A percentile compares a stretch with the other conserved stretches of the same genome.
phyloP scores from a whole-genome alignment of 2,797 vertebrate species.

The Acanthis flammea region DNA sequence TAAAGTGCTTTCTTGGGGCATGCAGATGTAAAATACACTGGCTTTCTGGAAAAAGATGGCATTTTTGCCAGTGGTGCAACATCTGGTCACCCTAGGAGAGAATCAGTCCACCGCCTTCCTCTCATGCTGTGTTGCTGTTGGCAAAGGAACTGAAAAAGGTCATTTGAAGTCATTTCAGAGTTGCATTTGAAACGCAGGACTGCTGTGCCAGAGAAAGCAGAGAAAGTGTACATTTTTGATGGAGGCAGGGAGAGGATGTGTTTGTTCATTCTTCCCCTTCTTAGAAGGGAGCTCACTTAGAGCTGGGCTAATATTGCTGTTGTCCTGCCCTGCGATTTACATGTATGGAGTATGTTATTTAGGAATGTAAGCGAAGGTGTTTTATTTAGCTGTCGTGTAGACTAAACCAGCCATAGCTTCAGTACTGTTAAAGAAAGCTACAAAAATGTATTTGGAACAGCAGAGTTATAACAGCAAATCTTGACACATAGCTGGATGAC shows the following conservation, averaged over 20 bases:
- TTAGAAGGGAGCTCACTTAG: background rate
- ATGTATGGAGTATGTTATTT: background rate
- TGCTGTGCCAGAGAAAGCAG: background rate
- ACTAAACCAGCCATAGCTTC: background rate
- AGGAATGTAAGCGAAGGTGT: rapidly evolving
- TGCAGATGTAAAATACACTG: background rate
- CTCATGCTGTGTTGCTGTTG: background rate
- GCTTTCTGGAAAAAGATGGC: background rate
- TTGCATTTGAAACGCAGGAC: background rate
- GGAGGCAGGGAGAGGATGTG: background rate
- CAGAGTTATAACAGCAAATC: background rate
- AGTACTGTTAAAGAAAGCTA: background rate
- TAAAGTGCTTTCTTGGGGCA: background rate
- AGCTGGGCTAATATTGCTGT: background rate
- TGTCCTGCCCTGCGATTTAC: background rate
- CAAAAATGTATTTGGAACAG: background rate
- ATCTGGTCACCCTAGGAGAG: slow-evolving; percentile 22
- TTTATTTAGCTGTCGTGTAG: background rate
- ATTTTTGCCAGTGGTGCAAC: background rate
- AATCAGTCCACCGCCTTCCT: background rate
- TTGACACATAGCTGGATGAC: background rate
- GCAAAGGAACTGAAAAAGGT: background rate
- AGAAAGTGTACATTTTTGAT: background rate
- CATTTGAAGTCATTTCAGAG: slow-evolving; percentile 44
- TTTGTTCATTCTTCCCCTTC: background rate